phyloP scores from a whole-genome alignment of 2,888 invertebrate genomes.

The Drosophila leonis region DNA sequence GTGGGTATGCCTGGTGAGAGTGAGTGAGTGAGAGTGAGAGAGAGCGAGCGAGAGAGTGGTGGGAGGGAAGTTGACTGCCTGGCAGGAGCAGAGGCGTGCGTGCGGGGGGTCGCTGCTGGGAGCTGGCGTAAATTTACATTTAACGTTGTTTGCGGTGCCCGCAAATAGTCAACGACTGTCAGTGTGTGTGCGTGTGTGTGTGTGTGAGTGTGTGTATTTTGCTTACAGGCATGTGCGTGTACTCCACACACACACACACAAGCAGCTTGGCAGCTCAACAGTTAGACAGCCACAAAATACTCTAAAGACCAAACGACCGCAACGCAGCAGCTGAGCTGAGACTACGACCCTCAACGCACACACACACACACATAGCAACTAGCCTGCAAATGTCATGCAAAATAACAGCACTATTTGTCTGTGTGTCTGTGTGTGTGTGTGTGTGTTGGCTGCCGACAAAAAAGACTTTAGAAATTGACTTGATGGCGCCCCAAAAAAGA shows the following conservation, averaged over 20 bases:
- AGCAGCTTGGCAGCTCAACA: slow-evolving; percentile 57
- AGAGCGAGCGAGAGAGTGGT: background rate
- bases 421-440: slow-evolving; percentile 28
- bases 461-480: slow-evolving; percentile 67
- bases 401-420: slow-evolving; percentile 68
- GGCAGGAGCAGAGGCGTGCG: background rate
- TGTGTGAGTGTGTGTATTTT: background rate
- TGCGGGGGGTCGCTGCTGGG: background rate
- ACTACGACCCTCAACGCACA: slow-evolving; percentile 37
- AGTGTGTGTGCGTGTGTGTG: slow-evolving; percentile 12
- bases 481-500: slow-evolving; percentile 65
- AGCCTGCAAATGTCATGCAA: slow-evolving; percentile 67
- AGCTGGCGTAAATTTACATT: slow-evolving; percentile 78
- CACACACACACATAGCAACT: slow-evolving; percentile 27
- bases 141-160: slow-evolving; percentile 82
- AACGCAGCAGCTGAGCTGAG: slow-evolving; percentile 43
- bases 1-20: slow-evolving; percentile 8
- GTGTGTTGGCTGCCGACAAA: slow-evolving; percentile 34
- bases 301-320: slow-evolving; percentile 70
- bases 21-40: background rate
- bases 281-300: slow-evolving; percentile 78
- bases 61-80: slow-evolving; percentile 3
- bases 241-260: slow-evolving; percentile 19
- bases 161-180: slow-evolving; percentile 70
- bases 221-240: slow-evolving; percentile 31